Conservation (phyloP, 2,888 invertebrate genomes). For the Spilosoma lubricipeda region DNA sequence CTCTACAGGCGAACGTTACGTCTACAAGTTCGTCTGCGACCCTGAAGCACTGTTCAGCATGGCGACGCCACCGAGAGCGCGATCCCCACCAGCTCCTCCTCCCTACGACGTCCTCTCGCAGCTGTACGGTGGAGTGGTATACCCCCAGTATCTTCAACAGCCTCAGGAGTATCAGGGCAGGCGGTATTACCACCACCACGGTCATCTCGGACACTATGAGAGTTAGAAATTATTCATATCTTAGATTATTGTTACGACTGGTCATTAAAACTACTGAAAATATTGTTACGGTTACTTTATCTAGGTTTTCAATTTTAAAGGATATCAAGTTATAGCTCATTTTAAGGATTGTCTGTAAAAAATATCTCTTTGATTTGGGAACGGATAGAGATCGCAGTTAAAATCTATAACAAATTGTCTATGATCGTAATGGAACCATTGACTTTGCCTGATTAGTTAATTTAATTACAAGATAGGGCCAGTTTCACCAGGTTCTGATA, state of each 20-base stretch:
- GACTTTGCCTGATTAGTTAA: neutral
- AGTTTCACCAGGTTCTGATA: no score
- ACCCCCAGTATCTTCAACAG: constrained; percentile 63
- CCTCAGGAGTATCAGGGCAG: constrained; percentile 58
- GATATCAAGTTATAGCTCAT: rapidly evolving
- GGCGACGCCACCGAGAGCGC: constrained; percentile 82
- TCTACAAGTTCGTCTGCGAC: constrained; percentile 98
- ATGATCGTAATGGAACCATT: neutral
- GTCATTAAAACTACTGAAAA: neutral
- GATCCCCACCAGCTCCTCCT: constrained; percentile 47
- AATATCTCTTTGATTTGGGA: neutral
- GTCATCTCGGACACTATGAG: constrained; percentile 61
- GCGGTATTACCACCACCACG: constrained; percentile 58
- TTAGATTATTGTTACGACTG: neutral
- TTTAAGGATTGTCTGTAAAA: neutral
- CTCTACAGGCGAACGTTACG: constrained; percentile 94
- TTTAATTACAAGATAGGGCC: no score
- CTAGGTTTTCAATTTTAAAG: neutral
- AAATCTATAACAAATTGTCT: neutral
- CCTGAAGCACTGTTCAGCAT: constrained; percentile 96
- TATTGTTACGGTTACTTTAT: neutral
- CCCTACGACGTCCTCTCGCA: constrained; percentile 71
- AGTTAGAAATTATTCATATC: constrained; percentile 36
- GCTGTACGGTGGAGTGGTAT: constrained; percentile 65
- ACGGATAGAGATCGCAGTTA: neutral